Base-by-base conservation (phyloP, 2,888 invertebrate genomes). In the Cosmia pyralina region DNA sequence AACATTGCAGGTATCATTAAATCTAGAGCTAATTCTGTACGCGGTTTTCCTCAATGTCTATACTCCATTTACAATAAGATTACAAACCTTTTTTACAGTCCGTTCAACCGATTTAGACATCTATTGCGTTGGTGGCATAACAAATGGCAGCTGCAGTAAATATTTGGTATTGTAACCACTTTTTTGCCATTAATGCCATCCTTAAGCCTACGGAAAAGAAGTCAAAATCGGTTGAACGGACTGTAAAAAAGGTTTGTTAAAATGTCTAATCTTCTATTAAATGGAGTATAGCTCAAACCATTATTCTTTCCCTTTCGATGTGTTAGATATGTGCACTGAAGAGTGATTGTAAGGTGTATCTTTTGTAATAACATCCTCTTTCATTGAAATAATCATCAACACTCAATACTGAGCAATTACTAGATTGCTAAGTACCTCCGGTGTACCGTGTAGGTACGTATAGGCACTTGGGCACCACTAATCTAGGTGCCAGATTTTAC, bases 11-110 rank as follows among this genome's bases (percentile, higher is more conserved):
- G 13, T 48, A 41, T 50, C 1, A 57, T 28, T 50, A 41, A 48
- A 50, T 22, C 13, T 28, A 50, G 6, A 4, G 4, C 6, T 38
- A 19, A 19, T 48, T 46, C 38, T 10, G 46, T 11, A 15, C 41
- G n/a, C 2, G 10, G 6, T 44, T 72, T 72, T 44, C 15, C 58
- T 72, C 72, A 58, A 72, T 15, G 17, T 72, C 41, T n/a, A n/a
- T n/a, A n/a, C n/a, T n/a, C n/a, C n/a, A n/a, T n/a, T n/a, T n/a
- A n/a, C n/a, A n/a, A n/a, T n/a, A n/a, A n/a, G n/a, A n/a, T n/a
- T n/a, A n/a, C n/a, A n/a, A n/a, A n/a, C n/a, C n/a, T n/a, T n/a
- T n/a, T n/a, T n/a, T n/a, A n/a, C n/a, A n/a, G n/a, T n/a, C n/a
- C n/a, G n/a, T n/a, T n/a, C n/a, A n/a, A n/a, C n/a, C n/a, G n/a